phyloP scores from a whole-genome alignment of 2,888 invertebrate species.

The Folsomia candida region DNA sequence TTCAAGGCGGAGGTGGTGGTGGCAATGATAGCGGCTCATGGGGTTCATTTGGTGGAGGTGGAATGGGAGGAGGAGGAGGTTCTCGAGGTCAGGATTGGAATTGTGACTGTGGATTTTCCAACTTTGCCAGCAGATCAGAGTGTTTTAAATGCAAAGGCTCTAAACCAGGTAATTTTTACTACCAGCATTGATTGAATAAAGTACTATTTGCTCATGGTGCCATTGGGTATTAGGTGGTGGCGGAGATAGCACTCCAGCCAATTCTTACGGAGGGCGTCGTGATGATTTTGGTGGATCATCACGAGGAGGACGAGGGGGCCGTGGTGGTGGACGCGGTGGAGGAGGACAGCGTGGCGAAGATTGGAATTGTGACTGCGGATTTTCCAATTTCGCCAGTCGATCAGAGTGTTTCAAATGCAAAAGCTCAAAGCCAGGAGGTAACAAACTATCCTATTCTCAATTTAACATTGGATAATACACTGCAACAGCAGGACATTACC shows the following conservation, averaged over 20 bases:
- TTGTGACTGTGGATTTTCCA: not conserved
- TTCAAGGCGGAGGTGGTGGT: not conserved
- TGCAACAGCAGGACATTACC: no score
- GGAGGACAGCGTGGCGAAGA: not conserved
- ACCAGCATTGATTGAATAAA: no score
- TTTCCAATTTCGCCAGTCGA: not conserved
- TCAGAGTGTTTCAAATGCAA: not conserved
- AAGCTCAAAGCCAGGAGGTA: not conserved
- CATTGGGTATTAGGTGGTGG: no score
- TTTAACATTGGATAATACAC: no score
- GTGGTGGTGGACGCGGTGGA: not conserved
- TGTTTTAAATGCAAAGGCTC: not conserved
- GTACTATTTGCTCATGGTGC: no score
- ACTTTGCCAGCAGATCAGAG: not conserved
- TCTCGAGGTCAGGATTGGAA: not conserved
- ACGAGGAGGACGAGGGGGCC: not conserved
- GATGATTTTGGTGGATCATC: not conserved
- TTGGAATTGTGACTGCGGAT: not conserved
- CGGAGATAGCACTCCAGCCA: not conserved
- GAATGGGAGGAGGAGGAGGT: not conserved
- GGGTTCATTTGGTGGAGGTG: not conserved
- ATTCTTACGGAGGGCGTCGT: not conserved
- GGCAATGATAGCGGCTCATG: not conserved
- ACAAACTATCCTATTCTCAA: no score
- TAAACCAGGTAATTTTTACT: no score